Percentiles rank a stretch among this genome's conserved stretches.
Conservation (phyloP, 1,140 invertebrate genomes). For the Mactra quadrangularis region DNA sequence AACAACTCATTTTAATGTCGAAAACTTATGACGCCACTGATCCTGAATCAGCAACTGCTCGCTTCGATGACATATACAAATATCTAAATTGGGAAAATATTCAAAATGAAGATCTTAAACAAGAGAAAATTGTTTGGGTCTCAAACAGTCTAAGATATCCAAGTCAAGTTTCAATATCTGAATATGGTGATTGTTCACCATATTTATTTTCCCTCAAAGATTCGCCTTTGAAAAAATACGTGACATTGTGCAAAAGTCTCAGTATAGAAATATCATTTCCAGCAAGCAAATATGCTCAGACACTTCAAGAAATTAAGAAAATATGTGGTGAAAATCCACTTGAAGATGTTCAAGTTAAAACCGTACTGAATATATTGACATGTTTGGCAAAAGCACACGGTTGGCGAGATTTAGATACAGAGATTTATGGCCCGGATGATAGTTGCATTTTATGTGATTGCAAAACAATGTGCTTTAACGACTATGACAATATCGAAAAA, state of each 20-base stretch:
- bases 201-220: constrained; percentile 58
- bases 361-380: not conserved
- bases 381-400: not conserved
- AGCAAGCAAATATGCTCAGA: not conserved
- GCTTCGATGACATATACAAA: no score
- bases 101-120: not conserved
- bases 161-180: constrained; percentile 38
- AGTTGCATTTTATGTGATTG: constrained; percentile 56
- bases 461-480: constrained; percentile 67
- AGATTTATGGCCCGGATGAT: constrained; percentile 65
- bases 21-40: no score
- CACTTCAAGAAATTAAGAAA: constrained; percentile 22
- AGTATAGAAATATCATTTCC: constrained; percentile 56
- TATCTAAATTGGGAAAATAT: no score
- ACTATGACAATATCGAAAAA: constrained; percentile 56
- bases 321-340: not conserved
- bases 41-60: no score
- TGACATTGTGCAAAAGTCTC: constrained; percentile 42
- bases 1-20: no score
- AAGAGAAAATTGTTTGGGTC: not conserved
- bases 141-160: constrained; percentile 51
- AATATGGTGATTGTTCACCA: constrained; percentile 62
- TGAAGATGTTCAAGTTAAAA: not conserved
- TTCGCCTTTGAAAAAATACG: not conserved
- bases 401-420: not conserved